phyloP scores from a whole-genome alignment of 2,797 vertebrate genomes.

The Balearica regulorum region DNA sequence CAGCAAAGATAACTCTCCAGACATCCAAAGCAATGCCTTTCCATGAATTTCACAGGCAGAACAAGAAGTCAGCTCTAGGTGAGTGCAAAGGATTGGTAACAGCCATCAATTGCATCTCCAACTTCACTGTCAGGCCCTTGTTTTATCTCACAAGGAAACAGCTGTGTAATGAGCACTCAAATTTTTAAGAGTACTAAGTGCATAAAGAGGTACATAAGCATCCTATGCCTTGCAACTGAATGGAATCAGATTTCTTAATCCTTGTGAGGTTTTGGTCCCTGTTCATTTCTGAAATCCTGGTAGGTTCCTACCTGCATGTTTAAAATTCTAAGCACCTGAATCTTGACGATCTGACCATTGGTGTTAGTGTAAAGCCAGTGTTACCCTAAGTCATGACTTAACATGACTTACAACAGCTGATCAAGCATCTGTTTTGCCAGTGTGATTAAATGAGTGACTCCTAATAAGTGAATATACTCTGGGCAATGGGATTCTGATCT shows the following conservation, averaged over 20 bases:
- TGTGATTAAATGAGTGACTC: background rate
- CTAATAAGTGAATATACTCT: background rate
- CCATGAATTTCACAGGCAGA: conserved; percentile 50
- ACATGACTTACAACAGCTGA: background rate
- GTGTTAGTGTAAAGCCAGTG: background rate
- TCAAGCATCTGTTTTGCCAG: background rate
- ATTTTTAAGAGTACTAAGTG: background rate
- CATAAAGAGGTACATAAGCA: background rate
- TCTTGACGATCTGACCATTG: background rate
- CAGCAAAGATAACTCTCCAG: conserved; percentile 61
- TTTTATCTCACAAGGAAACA: background rate
- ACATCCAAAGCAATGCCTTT: conserved; percentile 60
- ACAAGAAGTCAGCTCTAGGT: conserved; percentile 38
- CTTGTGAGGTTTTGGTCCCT: background rate
- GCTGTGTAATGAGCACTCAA: background rate
- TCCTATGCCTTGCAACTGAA: background rate
- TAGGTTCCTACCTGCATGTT: background rate
- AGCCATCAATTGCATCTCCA: background rate
- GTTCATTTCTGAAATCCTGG: background rate
- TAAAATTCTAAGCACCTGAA: background rate
- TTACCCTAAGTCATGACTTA: background rate
- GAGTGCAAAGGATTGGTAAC: background rate
- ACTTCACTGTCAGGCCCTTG: background rate
- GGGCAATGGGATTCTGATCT: background rate
- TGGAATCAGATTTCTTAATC: background rate